Evolutionary conservation across 2,113 vertebrate genomes (phyloP).

Genomic region (Phalacrocorax pelagicus): DNA sequence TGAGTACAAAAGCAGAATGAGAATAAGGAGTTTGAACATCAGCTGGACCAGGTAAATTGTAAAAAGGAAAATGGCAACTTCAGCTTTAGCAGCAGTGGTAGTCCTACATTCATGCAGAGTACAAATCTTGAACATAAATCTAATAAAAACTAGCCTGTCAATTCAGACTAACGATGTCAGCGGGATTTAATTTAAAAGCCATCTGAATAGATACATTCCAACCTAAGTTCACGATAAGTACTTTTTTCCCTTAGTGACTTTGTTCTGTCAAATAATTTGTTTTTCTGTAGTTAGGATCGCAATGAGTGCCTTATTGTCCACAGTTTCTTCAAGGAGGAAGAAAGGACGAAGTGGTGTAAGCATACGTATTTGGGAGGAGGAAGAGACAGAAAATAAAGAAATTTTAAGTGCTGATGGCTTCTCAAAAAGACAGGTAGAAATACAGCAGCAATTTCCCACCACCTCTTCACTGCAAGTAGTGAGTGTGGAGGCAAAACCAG

Average conservation of each 20-base stretch:
- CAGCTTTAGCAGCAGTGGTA: not conserved
- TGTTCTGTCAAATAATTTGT: not conserved
- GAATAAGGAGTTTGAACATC: not conserved
- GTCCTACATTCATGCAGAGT: not conserved
- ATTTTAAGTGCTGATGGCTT: not conserved
- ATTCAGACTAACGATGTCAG: not conserved
- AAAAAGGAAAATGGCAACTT: not conserved
- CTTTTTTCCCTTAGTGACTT: not conserved
- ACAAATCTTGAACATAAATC: not conserved
- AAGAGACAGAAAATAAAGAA: not conserved
- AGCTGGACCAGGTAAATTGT: not conserved
- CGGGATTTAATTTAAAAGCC: constrained; percentile 38
- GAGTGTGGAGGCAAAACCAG: not conserved
- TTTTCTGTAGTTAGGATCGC: not conserved
- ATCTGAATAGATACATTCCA: constrained; percentile 7
- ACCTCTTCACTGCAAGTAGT: not conserved
- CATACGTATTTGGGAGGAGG: fast-evolving
- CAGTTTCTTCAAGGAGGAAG: not conserved
- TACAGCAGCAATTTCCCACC: not conserved
- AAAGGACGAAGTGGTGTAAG: not conserved
- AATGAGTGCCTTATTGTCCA: not conserved
- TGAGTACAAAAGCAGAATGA: not conserved
- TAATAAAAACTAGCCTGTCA: not conserved
- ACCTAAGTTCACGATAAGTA: not conserved
- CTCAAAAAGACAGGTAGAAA: not conserved